phyloP scores from a whole-genome alignment of 2,113 vertebrate genomes.

The Fulmarus glacialis region DNA sequence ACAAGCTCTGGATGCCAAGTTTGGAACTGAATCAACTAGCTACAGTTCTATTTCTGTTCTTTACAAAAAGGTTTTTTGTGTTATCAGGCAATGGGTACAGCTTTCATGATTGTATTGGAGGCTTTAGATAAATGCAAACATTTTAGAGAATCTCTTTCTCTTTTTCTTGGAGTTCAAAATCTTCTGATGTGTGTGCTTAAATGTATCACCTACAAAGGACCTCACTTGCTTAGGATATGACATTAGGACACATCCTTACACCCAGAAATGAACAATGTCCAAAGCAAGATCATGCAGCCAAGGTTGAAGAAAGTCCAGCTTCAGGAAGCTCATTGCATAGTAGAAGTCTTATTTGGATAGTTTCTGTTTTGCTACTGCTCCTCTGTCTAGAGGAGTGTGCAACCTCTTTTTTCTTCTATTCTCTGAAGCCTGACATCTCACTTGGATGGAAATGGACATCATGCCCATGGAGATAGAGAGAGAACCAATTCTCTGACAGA shows the following conservation, averaged over 20 bases:
- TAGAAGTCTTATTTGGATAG: neutral
- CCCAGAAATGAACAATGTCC: neutral
- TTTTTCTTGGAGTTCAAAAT: neutral
- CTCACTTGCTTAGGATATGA: neutral
- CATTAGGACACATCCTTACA: neutral
- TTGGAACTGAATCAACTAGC: neutral
- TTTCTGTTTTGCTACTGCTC: neutral
- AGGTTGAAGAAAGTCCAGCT: neutral
- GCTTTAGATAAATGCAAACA: neutral
- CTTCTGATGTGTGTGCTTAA: neutral
- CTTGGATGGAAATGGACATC: neutral
- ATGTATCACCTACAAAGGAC: neutral
- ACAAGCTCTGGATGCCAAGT: neutral
- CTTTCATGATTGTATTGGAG: neutral
- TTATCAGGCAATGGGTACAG: accelerated
- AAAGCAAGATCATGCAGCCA: neutral
- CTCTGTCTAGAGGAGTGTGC: neutral
- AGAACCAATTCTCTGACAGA: neutral
- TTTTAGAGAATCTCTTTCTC: neutral
- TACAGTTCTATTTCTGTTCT: neutral
- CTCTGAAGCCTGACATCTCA: neutral
- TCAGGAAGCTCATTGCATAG: neutral
- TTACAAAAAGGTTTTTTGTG: neutral
- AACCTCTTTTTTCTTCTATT: neutral
- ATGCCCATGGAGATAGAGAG: neutral